phyloP scores from a whole-genome alignment of 2,113 vertebrate species.

The Calcarius ornatus region DNA sequence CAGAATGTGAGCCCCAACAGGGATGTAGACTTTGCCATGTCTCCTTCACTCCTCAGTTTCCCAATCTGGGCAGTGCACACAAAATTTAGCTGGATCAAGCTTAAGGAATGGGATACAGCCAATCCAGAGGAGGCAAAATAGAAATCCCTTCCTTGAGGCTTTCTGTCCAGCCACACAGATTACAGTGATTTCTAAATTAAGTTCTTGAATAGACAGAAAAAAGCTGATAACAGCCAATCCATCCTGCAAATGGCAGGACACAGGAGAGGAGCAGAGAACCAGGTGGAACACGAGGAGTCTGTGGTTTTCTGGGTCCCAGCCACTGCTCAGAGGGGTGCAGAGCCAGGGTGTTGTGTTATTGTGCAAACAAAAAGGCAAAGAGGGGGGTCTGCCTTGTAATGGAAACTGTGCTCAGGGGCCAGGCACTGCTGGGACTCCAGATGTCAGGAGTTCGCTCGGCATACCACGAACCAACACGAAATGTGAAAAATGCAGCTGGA shows the following conservation, averaged over 20 bases:
- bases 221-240: background rate
- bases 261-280: background rate
- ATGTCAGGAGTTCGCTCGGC: slow-evolving; percentile 42
- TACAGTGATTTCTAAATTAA: background rate
- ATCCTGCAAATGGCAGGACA: background rate
- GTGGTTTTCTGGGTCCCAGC: background rate
- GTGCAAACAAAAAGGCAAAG: background rate
- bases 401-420: slow-evolving; percentile 40
- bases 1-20: background rate
- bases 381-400: background rate
- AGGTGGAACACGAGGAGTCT: background rate
- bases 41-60: background rate
- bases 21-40: background rate
- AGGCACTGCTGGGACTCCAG: slow-evolving; percentile 58
- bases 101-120: background rate
- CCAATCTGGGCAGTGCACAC: background rate
- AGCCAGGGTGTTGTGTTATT: background rate
- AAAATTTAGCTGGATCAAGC: background rate
- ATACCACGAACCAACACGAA: background rate
- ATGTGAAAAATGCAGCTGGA: slow-evolving; percentile 49
- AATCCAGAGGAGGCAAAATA: background rate
- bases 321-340: background rate
- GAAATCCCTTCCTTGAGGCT: background rate
- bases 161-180: background rate
- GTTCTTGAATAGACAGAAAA: background rate